Percentiles rank a stretch among this genome's conserved stretches.
Conservation (phyloP, 1,140 invertebrate genomes). For the Lasioglossum baleicum region DNA sequence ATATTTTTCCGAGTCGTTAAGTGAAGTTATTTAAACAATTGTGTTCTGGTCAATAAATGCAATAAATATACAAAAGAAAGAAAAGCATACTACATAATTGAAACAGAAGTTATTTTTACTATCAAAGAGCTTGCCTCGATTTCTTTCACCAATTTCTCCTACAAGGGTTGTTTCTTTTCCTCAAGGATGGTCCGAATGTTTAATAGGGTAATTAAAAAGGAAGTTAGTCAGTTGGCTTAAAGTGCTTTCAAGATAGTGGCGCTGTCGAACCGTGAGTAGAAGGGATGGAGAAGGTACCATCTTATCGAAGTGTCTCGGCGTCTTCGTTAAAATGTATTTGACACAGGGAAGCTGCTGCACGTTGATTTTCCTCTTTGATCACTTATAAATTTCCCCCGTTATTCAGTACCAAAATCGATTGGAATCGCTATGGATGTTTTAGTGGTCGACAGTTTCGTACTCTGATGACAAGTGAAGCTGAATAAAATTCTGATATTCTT, state of each 20-base stretch:
- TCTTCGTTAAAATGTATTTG: background rate
- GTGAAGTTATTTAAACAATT: no score
- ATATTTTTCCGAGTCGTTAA: no score
- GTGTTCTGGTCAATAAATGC: no score
- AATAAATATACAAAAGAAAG: background rate
- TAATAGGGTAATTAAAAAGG: conserved; percentile 42
- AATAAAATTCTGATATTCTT: no score
- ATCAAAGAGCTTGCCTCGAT: conserved; percentile 17
- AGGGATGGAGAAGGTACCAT: conserved; percentile 21
- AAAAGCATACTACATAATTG: background rate
- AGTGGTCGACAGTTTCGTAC: no score
- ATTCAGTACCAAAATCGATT: background rate
- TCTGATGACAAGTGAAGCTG: no score
- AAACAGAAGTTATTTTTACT: conserved; percentile 31
- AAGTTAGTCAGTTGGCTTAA: conserved; percentile 50
- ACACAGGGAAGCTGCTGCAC: background rate
- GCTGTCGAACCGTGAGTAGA: conserved; percentile 18
- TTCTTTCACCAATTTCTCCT: conserved; percentile 4
- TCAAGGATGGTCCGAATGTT: background rate
- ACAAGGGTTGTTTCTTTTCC: no score
- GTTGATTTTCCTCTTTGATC: background rate
- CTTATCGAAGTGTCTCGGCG: background rate
- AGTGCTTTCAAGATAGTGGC: conserved; percentile 45
- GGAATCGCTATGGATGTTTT: no score
- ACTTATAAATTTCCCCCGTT: background rate